Evolutionary conservation across 2,888 invertebrate genomes (phyloP).

Genomic region (Campopleginae sp.): DNA sequence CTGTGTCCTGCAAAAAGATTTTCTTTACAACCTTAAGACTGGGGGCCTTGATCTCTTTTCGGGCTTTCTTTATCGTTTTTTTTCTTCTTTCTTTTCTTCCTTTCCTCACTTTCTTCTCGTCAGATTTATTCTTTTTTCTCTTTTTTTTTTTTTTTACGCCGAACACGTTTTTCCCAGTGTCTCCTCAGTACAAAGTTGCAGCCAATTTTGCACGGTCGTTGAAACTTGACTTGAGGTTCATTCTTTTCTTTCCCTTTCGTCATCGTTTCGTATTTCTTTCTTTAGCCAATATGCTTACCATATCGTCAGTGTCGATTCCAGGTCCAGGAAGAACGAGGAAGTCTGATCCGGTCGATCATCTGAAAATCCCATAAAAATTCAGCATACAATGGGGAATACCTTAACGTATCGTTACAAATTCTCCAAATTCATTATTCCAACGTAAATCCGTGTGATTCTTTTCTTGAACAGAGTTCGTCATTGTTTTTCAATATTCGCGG

Average conservation of each 20-base stretch:
- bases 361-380: conserved; percentile 80
- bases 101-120: conserved; percentile 2
- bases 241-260: neutral
- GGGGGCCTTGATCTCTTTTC: conserved; percentile 51
- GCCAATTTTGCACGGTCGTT: neutral
- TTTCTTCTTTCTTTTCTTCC: conserved; percentile 15
- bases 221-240: neutral
- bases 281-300: conserved; percentile 86
- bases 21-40: conserved; percentile 39
- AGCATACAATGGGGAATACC: too few relatives aligned
- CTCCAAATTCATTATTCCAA: neutral
- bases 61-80: conserved; percentile 26
- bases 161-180: conserved; percentile 3
- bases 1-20: conserved; percentile 88
- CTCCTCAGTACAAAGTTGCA: neutral
- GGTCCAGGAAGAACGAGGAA: conserved; percentile 83
- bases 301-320: conserved; percentile 91
- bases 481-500: neutral
- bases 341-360: conserved; percentile 86
- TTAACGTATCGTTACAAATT: neutral
- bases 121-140: neutral
- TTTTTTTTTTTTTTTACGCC: conserved; percentile 1
- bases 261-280: conserved; percentile 14
- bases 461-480: neutral
- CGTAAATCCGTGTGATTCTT: too few relatives aligned